Evolutionary conservation across 2,797 vertebrate genomes (phyloP).

Genomic region (Poeciliopsis turneri): DNA sequence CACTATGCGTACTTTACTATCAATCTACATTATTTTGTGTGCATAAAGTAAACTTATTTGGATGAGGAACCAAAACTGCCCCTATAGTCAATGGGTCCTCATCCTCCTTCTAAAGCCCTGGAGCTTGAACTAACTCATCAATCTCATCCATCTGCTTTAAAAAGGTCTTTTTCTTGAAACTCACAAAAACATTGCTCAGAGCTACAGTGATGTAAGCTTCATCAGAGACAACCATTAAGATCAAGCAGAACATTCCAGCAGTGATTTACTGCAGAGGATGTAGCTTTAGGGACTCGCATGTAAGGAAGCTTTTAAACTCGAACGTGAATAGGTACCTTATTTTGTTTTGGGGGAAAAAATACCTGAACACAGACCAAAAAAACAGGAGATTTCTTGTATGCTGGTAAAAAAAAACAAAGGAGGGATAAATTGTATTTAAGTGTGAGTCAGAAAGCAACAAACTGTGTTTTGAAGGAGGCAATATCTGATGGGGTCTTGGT

Average conservation of each 20-base stretch:
- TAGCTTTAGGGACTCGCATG: slow-evolving; percentile 21
- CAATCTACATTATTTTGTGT: background rate
- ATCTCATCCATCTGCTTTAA: background rate
- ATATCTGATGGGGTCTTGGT: slow-evolving; percentile 21
- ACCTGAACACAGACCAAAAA: slow-evolving; percentile 35
- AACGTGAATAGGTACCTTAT: slow-evolving; percentile 34
- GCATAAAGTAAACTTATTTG: background rate
- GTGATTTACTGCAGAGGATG: slow-evolving; percentile 56
- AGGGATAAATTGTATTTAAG: slow-evolving; percentile 38
- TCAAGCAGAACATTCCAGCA: slow-evolving; percentile 56
- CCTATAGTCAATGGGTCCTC: background rate
- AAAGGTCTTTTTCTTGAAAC: slow-evolving; percentile 8
- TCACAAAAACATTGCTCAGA: slow-evolving; percentile 17
- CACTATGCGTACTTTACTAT: background rate
- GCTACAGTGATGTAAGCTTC: slow-evolving; percentile 37
- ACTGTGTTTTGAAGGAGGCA: slow-evolving; percentile 33
- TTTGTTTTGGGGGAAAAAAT: slow-evolving; percentile 37
- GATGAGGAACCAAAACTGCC: background rate
- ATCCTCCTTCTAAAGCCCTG: background rate
- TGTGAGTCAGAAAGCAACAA: slow-evolving; percentile 27
- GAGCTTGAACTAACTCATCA: background rate
- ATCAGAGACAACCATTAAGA: slow-evolving; percentile 47
- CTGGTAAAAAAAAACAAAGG: slow-evolving; percentile 10
- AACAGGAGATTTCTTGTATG: slow-evolving; percentile 4
- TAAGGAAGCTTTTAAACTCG: background rate